Conservation (phyloP, 2,888 invertebrate genomes). For the Cantharis lateralis region DNA sequence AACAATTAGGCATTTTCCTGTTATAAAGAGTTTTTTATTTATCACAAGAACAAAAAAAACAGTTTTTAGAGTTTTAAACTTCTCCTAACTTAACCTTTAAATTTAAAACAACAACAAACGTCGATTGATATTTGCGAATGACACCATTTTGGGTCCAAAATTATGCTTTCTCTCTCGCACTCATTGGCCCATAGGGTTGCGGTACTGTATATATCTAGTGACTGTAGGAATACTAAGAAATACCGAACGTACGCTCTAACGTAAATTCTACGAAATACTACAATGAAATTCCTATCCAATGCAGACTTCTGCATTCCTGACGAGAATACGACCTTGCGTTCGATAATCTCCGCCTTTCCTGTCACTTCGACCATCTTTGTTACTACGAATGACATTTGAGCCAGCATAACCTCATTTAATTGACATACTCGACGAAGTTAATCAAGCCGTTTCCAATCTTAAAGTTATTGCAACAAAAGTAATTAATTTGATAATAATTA, state of each 20-base stretch:
- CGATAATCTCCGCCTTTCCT: neutral
- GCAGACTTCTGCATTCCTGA: neutral
- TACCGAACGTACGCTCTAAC: neutral
- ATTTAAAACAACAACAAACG: no score
- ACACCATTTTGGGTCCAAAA: no score
- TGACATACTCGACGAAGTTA: neutral
- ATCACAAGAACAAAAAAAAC: no score
- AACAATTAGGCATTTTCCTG: no score
- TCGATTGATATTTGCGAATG: no score
- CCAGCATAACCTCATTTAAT: neutral
- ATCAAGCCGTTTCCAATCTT: neutral
- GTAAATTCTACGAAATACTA: neutral
- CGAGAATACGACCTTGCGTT: neutral
- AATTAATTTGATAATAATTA: neutral
- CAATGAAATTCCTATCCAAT: neutral
- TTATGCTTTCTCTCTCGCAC: no score
- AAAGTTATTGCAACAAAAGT: neutral
- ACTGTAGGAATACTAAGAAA: neutral
- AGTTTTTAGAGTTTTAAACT: no score
- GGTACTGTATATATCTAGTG: no score
- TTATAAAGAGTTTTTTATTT: no score
- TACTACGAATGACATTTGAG: neutral
- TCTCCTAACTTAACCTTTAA: no score
- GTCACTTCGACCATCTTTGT: neutral
- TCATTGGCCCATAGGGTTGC: no score